A percentile compares a stretch with the other conserved stretches of the same genome.
phyloP scores from a whole-genome alignment of 2,797 vertebrate species.

The Propithecus perrieri region DNA sequence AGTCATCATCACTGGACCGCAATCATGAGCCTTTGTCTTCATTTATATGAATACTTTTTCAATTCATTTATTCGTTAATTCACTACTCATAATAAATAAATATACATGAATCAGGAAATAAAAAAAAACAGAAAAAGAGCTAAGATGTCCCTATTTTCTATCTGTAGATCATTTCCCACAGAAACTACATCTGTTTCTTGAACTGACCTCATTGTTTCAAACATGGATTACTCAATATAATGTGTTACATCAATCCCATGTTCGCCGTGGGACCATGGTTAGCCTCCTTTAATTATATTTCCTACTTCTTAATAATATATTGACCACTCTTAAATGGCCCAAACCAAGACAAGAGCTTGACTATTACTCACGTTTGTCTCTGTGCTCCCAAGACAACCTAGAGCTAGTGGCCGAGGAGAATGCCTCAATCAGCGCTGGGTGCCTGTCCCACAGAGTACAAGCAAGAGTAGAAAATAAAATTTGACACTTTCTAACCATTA shows the following conservation, averaged over 20 bases:
- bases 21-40: neutral
- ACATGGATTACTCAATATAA: fast-evolving
- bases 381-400: neutral
- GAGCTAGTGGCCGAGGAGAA: neutral
- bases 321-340: neutral
- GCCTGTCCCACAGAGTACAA: neutral
- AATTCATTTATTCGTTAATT: neutral
- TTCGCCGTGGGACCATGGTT: fast-evolving
- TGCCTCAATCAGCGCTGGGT: fast-evolving
- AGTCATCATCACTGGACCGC: neutral
- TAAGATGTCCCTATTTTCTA: no score
- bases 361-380: neutral
- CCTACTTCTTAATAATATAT: neutral
- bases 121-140: neutral
- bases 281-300: neutral
- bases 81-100: neutral
- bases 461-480: neutral
- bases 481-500: neutral
- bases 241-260: neutral
- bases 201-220: neutral
- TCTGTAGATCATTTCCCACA: neutral
- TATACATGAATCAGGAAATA: neutral
- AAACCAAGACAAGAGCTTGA: neutral
- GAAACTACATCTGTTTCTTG: neutral
- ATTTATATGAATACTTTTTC: neutral